phyloP scores from a whole-genome alignment of 2,888 invertebrate species.

The Arrhopalites spinosus region DNA sequence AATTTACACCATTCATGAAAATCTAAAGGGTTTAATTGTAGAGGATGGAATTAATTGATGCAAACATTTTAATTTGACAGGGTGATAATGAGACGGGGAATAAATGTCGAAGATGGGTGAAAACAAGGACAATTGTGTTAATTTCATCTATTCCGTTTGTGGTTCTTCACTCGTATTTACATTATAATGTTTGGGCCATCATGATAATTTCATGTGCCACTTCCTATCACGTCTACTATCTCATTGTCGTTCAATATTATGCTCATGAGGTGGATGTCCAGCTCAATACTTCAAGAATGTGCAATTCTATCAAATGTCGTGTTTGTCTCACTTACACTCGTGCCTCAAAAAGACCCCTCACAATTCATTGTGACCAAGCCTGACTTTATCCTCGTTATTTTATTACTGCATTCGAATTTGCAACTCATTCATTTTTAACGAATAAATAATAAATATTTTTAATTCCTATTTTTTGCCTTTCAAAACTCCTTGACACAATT shows the following conservation, averaged over 20 bases:
- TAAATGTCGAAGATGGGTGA: constrained; percentile 23
- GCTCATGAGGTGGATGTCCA: constrained; percentile 52
- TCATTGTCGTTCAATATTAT: constrained; percentile 51
- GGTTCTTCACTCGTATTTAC: constrained; percentile 17
- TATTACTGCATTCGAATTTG: too few species aligned
- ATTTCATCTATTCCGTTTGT: constrained; percentile 21
- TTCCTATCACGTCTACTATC: constrained; percentile 50
- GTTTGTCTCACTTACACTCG: constrained; percentile 20
- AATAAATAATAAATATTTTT: not conserved
- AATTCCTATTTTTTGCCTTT: not conserved
- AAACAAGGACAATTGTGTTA: constrained; percentile 13
- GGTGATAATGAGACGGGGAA: constrained; percentile 15
- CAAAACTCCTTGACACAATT: not conserved
- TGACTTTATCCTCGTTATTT: not conserved
- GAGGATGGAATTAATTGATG: too few species aligned
- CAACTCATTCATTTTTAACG: too few species aligned
- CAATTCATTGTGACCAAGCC: constrained; percentile 5
- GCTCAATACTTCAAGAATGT: constrained; percentile 44
- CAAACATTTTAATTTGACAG: not conserved
- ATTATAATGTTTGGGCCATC: constrained; percentile 21
- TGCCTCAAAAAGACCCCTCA: constrained; percentile 14
- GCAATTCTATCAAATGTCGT: constrained; percentile 24
- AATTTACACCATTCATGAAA: too few species aligned
- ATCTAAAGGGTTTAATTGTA: not conserved
- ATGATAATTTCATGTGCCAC: constrained; percentile 14